Percentiles rank a stretch among this genome's conserved stretches.
phyloP scores from a whole-genome alignment of 2,113 vertebrate species.

The Cervus canadensis region DNA sequence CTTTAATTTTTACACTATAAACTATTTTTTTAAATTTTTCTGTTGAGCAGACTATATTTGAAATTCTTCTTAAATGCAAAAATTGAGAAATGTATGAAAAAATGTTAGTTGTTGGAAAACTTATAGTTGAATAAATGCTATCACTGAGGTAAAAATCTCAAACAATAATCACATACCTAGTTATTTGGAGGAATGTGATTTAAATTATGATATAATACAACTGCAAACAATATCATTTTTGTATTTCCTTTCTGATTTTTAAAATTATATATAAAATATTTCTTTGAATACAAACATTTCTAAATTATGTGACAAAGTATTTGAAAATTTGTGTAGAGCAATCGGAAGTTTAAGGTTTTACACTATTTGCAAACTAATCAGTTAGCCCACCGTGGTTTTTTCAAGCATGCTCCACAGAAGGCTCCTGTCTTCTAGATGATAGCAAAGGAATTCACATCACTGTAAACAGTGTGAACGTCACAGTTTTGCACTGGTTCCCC shows the following conservation, averaged over 20 bases:
- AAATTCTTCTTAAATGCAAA: background rate
- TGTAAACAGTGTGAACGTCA: background rate
- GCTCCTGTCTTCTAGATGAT: background rate
- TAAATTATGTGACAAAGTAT: background rate
- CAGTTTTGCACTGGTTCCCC: background rate
- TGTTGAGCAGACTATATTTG: background rate
- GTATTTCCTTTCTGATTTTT: background rate
- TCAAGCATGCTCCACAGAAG: background rate
- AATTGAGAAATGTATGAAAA: background rate
- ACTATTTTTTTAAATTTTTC: background rate
- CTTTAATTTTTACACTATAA: background rate
- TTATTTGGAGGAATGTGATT: background rate
- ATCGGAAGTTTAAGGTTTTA: background rate
- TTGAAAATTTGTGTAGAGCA: background rate
- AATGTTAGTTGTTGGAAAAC: background rate
- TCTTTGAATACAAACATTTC: background rate
- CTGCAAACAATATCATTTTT: background rate
- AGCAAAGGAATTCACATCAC: background rate
- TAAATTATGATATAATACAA: background rate
- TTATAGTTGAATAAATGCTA: background rate
- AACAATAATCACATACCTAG: background rate
- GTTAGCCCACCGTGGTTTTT: background rate
- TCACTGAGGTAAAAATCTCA: background rate
- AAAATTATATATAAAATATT: background rate
- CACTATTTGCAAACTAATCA: background rate